These are phyloP conservation scores for Chironex yamaguchii DNA, from an alignment of 30 jellyfish, hydroid and myxozoan genomes.

Conservation along the genomic window DNA sequence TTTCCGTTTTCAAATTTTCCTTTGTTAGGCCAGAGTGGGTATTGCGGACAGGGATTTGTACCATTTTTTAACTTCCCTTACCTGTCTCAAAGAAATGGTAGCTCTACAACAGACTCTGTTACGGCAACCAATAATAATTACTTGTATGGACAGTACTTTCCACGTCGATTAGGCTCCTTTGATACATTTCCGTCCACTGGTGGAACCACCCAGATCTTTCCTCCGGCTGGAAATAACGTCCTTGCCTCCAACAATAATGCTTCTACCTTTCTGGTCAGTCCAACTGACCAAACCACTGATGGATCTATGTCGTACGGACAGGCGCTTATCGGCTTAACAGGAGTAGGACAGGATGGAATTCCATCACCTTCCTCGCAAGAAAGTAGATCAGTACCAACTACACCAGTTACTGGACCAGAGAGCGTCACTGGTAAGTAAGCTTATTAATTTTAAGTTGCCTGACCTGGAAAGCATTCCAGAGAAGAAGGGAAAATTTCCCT, in stretches of 20 bases:
- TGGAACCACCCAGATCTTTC: constrained; percentile 89
- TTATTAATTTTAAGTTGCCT: background rate
- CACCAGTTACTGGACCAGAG: constrained; percentile 73
- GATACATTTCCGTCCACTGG: background rate
- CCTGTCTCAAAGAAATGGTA: constrained; percentile 11
- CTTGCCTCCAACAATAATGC: background rate
- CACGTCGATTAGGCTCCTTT: constrained; percentile 40
- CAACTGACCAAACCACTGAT: constrained; percentile 42
- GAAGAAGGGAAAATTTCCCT: too few relatives aligned
- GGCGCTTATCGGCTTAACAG: constrained; percentile 38
- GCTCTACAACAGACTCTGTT: constrained; percentile 39
- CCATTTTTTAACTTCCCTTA: constrained; percentile 34
- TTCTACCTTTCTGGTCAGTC: constrained; percentile 15
- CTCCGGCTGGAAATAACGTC: constrained; percentile 80
- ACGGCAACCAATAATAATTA: constrained; percentile 63
- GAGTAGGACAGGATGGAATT: constrained; percentile 44
- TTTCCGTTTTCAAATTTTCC: constrained; percentile 67
- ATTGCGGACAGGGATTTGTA: constrained; percentile 31
- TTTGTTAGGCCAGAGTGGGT: constrained; percentile 25
- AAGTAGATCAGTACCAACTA: constrained; percentile 55
- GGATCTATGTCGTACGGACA: constrained; percentile 49
- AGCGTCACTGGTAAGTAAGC: constrained; percentile 25
- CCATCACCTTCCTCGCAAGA: constrained; percentile 60
- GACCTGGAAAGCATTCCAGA: too few relatives aligned
- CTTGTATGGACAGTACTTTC: constrained; percentile 34